Conservation (phyloP, 2,797 vertebrate species). For the Gymnothorax reevesii region DNA sequence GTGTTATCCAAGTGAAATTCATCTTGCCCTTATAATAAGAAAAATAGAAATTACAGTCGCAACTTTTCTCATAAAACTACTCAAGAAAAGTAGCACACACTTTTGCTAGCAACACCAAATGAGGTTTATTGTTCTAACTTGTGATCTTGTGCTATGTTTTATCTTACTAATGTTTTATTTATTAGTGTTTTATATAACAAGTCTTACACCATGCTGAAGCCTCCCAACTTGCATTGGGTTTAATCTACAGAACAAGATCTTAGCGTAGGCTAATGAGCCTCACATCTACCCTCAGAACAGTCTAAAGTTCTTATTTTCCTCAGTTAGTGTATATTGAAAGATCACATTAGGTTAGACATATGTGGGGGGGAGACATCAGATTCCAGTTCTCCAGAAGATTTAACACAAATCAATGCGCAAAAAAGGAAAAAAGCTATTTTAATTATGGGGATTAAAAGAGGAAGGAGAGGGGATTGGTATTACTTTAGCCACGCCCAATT, state of each 20-base stretch:
- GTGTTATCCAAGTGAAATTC: no score
- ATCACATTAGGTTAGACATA: neutral
- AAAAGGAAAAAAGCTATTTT: slow-evolving; percentile 45
- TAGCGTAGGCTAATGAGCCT: no score
- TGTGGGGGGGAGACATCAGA: neutral
- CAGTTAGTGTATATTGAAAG: neutral
- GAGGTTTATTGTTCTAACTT: neutral
- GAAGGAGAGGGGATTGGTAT: slow-evolving; percentile 44
- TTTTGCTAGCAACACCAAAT: neutral
- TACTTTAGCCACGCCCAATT: slow-evolving; percentile 60
- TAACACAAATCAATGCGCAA: slow-evolving; percentile 29
- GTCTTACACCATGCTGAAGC: no score
- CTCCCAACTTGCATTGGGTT: no score
- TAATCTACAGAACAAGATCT: no score
- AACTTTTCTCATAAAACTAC: no score
- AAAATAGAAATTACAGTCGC: no score
- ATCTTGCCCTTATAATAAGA: no score
- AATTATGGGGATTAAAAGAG: slow-evolving; percentile 57
- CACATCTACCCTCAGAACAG: no score
- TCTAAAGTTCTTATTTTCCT: no score
- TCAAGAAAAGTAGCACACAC: neutral
- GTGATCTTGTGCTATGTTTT: neutral
- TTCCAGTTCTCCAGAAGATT: neutral
- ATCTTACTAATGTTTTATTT: no score
- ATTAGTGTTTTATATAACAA: no score